Evolutionary conservation across 1,140 invertebrate genomes (phyloP).

Genomic region (Drosophila ironensis): DNA sequence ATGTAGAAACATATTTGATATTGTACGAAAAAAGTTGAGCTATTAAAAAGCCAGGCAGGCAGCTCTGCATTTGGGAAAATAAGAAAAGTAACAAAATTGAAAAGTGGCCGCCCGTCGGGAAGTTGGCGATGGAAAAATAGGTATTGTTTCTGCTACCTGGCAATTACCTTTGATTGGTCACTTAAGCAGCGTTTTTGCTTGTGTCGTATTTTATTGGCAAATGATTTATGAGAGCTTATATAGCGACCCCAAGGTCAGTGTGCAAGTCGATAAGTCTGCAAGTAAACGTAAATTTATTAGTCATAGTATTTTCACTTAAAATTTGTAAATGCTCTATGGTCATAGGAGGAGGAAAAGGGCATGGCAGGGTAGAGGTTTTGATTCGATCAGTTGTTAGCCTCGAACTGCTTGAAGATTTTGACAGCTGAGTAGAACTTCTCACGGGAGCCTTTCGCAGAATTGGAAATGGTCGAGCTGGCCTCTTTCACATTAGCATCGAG

Average conservation of each 20-base stretch:
- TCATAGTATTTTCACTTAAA: conserved; percentile 13
- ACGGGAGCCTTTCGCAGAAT: too few species aligned
- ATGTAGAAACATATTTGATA: too few species aligned
- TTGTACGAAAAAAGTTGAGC: too few species aligned
- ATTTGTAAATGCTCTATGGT: too few species aligned
- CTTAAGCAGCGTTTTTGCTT: conserved; percentile 49
- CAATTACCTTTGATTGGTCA: conserved; percentile 78
- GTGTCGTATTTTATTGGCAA: conserved; percentile 56
- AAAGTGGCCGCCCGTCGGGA: not conserved
- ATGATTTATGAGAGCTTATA: conserved; percentile 47
- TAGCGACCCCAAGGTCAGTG: conserved; percentile 43
- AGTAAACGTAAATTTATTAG: conserved; percentile 14
- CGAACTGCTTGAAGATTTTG: conserved; percentile 1
- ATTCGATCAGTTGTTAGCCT: not conserved
- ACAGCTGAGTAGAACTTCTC: not conserved
- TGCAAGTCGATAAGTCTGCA: not conserved
- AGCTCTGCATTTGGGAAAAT: not conserved
- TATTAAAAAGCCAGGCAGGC: not conserved
- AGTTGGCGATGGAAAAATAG: conserved; percentile 9
- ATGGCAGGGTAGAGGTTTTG: too few species aligned
- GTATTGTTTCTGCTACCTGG: conserved; percentile 21
- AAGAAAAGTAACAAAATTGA: conserved; percentile 14
- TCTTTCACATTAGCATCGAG: not conserved
- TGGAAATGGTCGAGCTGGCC: not conserved
- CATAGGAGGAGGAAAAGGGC: too few species aligned